Percentiles rank a stretch among this genome's conserved stretches.
These are phyloP conservation scores for Liolophura sinensis DNA, from an alignment of 1,140 invertebrate genomes.

Conservation along the genomic window DNA sequence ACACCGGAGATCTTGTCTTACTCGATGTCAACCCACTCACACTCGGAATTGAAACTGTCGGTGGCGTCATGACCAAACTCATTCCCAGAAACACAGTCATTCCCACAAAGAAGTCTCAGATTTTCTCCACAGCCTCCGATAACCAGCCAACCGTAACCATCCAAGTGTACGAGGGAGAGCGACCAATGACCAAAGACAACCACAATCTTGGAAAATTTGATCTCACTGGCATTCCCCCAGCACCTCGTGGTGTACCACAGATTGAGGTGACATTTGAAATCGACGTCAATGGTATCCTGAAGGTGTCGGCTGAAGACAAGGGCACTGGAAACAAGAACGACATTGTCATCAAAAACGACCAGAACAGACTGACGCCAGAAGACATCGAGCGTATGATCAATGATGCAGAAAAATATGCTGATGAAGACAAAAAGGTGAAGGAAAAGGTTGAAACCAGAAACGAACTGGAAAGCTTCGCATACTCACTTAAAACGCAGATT, in stretches of 20 bases:
- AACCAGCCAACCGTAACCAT: constrained; percentile 99
- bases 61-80: constrained; percentile 99
- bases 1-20: constrained; percentile 94
- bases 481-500: constrained; percentile 96
- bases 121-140: constrained; percentile 98
- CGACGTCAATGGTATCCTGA: constrained; percentile 97
- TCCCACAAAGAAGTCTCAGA: constrained; percentile 99
- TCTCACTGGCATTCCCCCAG: constrained; percentile 96
- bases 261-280: constrained; percentile 99
- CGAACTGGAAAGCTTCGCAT: constrained; percentile 93
- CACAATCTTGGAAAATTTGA: constrained; percentile 98
- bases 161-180: constrained; percentile 96
- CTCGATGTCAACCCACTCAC: constrained; percentile 98
- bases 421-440: constrained; percentile 93
- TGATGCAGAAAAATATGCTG: constrained; percentile 97
- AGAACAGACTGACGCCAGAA: constrained; percentile 94
- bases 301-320: constrained; percentile 93
- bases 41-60: constrained; percentile 99
- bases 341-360: constrained; percentile 98
- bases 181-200: constrained; percentile 99
- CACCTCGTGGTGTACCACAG: constrained; percentile 96
- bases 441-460: constrained; percentile 92
- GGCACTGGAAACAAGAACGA: constrained; percentile 98
- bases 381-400: constrained; percentile 98
- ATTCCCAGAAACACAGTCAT: constrained; percentile 98